Evolutionary conservation across 2,797 vertebrate genomes (phyloP).

Genomic region (Champsocephalus esox): DNA sequence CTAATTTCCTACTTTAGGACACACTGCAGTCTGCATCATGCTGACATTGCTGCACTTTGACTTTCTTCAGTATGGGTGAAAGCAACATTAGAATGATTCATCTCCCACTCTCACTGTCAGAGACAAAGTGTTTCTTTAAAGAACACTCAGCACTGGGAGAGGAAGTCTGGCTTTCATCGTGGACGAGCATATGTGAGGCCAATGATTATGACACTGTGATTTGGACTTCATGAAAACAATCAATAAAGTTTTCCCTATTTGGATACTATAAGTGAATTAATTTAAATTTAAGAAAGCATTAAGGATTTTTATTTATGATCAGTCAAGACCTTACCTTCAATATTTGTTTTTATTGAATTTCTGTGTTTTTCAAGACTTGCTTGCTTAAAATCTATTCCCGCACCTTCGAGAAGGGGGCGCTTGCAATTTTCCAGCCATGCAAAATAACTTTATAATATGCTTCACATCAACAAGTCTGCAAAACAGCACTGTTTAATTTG

Average conservation of each 20-base stretch:
- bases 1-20: conserved; percentile 35
- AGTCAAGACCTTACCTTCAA: neutral
- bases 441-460: neutral
- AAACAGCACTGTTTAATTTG: neutral
- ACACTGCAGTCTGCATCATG: conserved; percentile 42
- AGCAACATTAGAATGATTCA: conserved; percentile 73
- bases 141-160: conserved; percentile 56
- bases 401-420: neutral
- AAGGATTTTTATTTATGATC: neutral
- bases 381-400: neutral
- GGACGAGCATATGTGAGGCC: conserved; percentile 25
- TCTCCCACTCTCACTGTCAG: conserved; percentile 59
- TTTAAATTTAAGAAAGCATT: no score
- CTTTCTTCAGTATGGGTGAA: conserved; percentile 57
- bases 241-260: neutral
- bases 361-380: neutral
- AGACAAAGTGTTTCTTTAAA: conserved; percentile 63
- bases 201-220: neutral
- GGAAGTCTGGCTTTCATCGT: conserved; percentile 36
- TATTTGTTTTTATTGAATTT: neutral
- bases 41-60: conserved; percentile 61
- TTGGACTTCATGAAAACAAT: conserved; percentile 14
- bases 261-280: neutral
- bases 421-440: neutral
- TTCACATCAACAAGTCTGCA: neutral